Base-by-base conservation (phyloP, 2,113 vertebrate species). In the Aegotheles bennettii region DNA sequence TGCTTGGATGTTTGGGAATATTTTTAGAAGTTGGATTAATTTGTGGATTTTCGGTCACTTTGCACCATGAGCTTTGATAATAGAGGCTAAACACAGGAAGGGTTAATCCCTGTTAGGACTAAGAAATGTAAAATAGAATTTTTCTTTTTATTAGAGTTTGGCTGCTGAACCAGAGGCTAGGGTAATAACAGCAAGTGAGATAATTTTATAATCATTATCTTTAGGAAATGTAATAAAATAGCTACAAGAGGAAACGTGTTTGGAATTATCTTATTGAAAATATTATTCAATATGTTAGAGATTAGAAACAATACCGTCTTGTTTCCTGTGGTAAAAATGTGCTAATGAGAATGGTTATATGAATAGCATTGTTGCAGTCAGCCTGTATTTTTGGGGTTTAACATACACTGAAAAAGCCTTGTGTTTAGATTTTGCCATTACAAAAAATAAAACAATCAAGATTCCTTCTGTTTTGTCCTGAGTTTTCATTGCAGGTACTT, bases 161-260 rank as follows among this genome's bases (percentile, higher is more conserved):
- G 69, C 84, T 96, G 8, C 82, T 83, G 67, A 91, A 90, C 78
- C 82, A 89, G 69, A 84, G 82, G 79, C 91, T 75, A 56, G 51
- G 75, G 56, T 81, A 93, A 84, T 92, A 93, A 86, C 75, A 96
- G 28, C 84, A 80, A 89, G 42, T 35, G 73, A 89, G 92, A 95
- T 91, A 93, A 96, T 96, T 97, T 95, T 87, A 48, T 94, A 87
- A 94, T 63, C 74, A 87, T 97, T 96, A 94, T 97, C 87, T 95
- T 67, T 82, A 94, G 77, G 85, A 97, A 96, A 95, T 63, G 43
- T 93, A 96, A 95, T 94, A 94, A 95, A 97, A 90, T 21, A 94
- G 63, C 83, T 93, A 81, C 85, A 64, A 96, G 59, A 91, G 61
- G 74, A 96, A 94, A 97, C 11, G 25, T 94, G 67, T 83, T 91